Base-by-base conservation (phyloP, 2,113 vertebrate genomes). In the Hirundichthys speculiger region DNA sequence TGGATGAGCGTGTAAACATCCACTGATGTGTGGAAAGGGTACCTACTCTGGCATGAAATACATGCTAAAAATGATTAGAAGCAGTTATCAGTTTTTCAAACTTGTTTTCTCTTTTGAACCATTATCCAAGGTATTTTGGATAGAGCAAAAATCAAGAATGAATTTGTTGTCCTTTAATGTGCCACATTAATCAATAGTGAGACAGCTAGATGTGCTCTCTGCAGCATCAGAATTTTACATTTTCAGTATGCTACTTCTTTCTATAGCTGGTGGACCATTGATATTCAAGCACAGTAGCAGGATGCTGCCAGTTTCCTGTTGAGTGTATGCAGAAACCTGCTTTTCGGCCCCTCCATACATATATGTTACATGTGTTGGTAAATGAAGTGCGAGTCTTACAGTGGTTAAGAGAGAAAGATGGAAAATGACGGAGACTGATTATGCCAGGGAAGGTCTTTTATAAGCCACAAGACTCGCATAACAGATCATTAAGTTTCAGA, bases 391-490 rank as follows among this genome's bases (percentile, higher is more conserved):
- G 20, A 39, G 39, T n/a, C 18, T 45, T 10, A 30, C 47, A 21
- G 24, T 13, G 34, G 47, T 15, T 51, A 13, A 40, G 42, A 48
- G 57, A 42, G 69, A 68, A 38, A 65, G 40, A 43, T 39, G 55
- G 52, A 60, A 74, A 74, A 73, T 59, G 25, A 69, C 43, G 51
- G 41, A 59, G 64, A 60, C 40, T 49, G 75, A 76, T 75, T 64
- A 59, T 78, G 74, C 48, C 65, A 65, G 30, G 46, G 56, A 76
- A 85, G 77, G 51, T 76, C 83, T 86, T 86, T 90, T 84, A 85
- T 68, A 80, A 86, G 79, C 77, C 86, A 83, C 83, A 84, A 21
- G 79, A 84, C 61, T 73, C 75, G 62, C 57, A 83, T 86, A 80
- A 82, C 70, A 66, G 75, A 85, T 82, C 75, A 83, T 57, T 77